phyloP scores from a whole-genome alignment of 2,888 invertebrate genomes.

The Drosophila basisetae region DNA sequence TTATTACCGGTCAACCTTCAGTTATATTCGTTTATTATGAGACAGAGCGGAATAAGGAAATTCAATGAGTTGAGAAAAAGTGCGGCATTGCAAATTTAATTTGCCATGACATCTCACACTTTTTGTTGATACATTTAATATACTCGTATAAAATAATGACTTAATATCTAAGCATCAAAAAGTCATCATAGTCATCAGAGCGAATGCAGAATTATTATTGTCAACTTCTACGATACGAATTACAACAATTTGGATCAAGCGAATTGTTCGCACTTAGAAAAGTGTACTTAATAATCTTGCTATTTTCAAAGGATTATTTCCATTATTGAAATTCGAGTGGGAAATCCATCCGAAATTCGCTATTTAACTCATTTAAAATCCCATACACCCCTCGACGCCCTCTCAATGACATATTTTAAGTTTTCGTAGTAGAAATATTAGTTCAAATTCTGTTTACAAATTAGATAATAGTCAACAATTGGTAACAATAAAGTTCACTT shows the following conservation, averaged over 20 bases:
- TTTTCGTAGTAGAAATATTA: conserved; percentile 50
- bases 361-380: not conserved
- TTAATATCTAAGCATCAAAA: not conserved
- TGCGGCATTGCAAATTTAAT: not conserved
- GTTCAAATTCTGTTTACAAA: conserved; percentile 37
- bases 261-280: not conserved
- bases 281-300: not conserved
- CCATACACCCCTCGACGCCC: not conserved
- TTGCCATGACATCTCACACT: not conserved
- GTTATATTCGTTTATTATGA: conserved; percentile 36
- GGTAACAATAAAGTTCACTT: conserved; percentile 46
- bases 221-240: not conserved
- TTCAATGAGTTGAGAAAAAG: not conserved
- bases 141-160: not conserved
- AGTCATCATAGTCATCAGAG: not conserved
- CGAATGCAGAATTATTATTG: too few relatives aligned
- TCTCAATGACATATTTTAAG: not conserved
- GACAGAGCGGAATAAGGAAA: conserved; percentile 18
- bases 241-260: not conserved
- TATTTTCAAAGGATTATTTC: not conserved
- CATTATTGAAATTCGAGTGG: not conserved
- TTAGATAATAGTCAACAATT: conserved; percentile 70
- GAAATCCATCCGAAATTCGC: not conserved
- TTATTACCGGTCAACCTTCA: conserved; percentile 49
- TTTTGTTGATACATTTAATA: not conserved